Percentiles rank a stretch among this genome's conserved stretches.
These are phyloP conservation scores for Rynchops niger DNA, from an alignment of 2,113 vertebrate genomes.

Conservation along the genomic window DNA sequence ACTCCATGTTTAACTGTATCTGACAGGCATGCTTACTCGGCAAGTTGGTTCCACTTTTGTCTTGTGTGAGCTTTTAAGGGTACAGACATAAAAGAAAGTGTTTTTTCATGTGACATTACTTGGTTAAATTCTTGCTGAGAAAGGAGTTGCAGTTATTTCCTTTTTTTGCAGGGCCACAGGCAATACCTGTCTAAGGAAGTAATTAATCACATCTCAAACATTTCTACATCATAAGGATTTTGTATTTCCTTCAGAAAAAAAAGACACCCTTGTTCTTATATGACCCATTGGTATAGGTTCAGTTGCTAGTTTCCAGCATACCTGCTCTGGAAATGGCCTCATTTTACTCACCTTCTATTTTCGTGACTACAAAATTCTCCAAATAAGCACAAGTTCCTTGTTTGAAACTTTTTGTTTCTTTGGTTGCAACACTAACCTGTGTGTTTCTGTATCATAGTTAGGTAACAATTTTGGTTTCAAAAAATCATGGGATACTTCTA, in stretches of 20 bases:
- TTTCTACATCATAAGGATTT: background rate
- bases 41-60: background rate
- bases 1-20: background rate
- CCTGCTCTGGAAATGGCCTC: background rate
- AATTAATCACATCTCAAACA: slow-evolving; percentile 24
- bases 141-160: background rate
- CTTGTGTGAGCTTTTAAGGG: background rate
- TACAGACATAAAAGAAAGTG: background rate
- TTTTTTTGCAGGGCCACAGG: background rate
- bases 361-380: background rate
- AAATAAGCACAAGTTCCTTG: background rate
- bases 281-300: background rate
- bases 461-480: background rate
- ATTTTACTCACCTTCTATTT: background rate
- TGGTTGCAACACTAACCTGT: background rate
- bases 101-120: background rate
- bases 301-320: background rate
- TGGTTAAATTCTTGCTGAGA: background rate
- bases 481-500: background rate
- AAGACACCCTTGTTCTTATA: background rate
- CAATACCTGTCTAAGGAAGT: slow-evolving; percentile 38
- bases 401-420: background rate
- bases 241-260: background rate
- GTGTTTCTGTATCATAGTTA: background rate
- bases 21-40: background rate